phyloP scores from a whole-genome alignment of 2,113 vertebrate genomes.

The Hucho hucho region DNA sequence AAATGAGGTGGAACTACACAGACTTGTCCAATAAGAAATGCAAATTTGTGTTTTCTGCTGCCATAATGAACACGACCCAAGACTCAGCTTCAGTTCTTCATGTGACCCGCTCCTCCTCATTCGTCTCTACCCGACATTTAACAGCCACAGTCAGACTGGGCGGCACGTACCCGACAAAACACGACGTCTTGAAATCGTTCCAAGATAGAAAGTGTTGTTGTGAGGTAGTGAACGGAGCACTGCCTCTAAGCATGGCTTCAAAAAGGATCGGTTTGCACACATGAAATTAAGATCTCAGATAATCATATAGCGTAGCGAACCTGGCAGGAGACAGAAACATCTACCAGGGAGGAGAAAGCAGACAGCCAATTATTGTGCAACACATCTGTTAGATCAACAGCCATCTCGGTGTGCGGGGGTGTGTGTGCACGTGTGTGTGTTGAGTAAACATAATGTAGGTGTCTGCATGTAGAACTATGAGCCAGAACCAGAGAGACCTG shows the following conservation, averaged over 20 bases:
- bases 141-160: too few relatives aligned
- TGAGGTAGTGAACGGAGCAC: constrained; percentile 52
- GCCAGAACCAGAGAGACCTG: constrained; percentile 33
- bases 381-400: constrained; percentile 38
- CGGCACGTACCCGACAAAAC: constrained; percentile 54
- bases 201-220: constrained; percentile 68
- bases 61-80: neutral
- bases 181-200: constrained; percentile 56
- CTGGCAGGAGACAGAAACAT: constrained; percentile 46
- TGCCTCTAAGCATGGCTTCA: constrained; percentile 59
- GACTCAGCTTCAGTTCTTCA: constrained; percentile 25
- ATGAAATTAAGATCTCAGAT: constrained; percentile 72
- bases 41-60: neutral
- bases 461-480: constrained; percentile 25
- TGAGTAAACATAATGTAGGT: constrained; percentile 21
- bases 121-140: too few relatives aligned
- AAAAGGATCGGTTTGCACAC: constrained; percentile 68
- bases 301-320: constrained; percentile 59
- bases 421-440: neutral
- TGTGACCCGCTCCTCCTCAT: constrained; percentile 12
- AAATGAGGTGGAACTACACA: neutral
- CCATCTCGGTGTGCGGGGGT: neutral
- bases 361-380: constrained; percentile 42
- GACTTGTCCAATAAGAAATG: neutral
- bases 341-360: constrained; percentile 29